Evolutionary conservation across 2,113 vertebrate species (phyloP).

Genomic region (Cinclus cinclus): DNA sequence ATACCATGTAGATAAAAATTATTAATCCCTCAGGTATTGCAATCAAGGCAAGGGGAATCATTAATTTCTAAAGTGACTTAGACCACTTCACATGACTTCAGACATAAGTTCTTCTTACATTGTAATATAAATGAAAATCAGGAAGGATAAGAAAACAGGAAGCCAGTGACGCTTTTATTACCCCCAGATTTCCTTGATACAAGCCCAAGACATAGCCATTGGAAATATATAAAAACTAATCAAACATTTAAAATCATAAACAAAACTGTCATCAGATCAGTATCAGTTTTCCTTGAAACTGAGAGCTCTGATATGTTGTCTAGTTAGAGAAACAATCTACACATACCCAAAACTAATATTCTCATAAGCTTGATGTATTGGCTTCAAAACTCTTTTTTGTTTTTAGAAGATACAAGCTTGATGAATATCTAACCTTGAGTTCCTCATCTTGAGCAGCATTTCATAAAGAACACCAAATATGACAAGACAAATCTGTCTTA

Average conservation of each 20-base stretch:
- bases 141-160: background rate
- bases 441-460: background rate
- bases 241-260: background rate
- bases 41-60: background rate
- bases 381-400: background rate
- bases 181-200: background rate
- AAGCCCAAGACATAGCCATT: background rate
- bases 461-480: background rate
- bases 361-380: background rate
- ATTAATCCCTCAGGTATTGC: background rate
- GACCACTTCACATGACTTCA: background rate
- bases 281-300: background rate
- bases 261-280: background rate
- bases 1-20: background rate
- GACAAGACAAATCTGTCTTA: background rate
- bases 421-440: background rate
- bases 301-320: background rate
- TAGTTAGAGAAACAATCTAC: background rate
- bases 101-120: background rate
- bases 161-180: background rate
- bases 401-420: background rate
- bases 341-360: background rate
- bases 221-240: background rate
- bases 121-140: background rate
- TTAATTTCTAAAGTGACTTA: background rate